Evolutionary conservation across 2,797 vertebrate species (phyloP).

Genomic region (Sebastes steindachneri): DNA sequence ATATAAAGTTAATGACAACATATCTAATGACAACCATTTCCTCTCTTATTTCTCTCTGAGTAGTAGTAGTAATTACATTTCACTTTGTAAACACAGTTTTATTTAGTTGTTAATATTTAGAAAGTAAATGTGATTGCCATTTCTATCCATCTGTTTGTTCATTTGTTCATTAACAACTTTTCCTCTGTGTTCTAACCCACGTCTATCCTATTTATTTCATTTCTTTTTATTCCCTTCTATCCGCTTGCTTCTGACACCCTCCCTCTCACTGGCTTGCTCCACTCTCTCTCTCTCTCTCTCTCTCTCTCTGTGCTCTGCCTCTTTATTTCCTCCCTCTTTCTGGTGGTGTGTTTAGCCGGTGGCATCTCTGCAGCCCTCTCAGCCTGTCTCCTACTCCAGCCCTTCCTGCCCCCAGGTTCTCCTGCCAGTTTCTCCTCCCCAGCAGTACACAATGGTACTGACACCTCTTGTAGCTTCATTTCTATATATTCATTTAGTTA

Average conservation of each 20-base stretch:
- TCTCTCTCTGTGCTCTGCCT: constrained; percentile 27
- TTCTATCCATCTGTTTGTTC: constrained; percentile 36
- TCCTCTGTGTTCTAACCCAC: constrained; percentile 66
- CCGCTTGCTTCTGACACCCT: constrained; percentile 24
- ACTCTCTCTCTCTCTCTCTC: neutral
- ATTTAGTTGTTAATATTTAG: constrained; percentile 12
- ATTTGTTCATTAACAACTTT: constrained; percentile 61
- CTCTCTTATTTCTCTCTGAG: neutral
- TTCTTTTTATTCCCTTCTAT: constrained; percentile 59
- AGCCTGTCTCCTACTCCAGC: constrained; percentile 97
- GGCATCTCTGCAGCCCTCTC: constrained; percentile 93
- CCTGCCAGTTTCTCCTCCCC: constrained; percentile 98
- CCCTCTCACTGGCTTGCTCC: constrained; percentile 46
- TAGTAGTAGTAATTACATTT: neutral
- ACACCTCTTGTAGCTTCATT: constrained; percentile 58
- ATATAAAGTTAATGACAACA: neutral
- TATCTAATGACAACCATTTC: neutral
- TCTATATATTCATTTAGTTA: constrained; percentile 19
- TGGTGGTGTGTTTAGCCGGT: constrained; percentile 85
- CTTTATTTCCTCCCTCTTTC: constrained; percentile 37
- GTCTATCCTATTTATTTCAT: constrained; percentile 66
- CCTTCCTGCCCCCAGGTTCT: constrained; percentile 98
- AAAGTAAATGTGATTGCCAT: constrained; percentile 28
- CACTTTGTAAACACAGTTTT: neutral
- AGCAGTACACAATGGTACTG: constrained; percentile 99